phyloP scores from a whole-genome alignment of 1,140 invertebrate genomes.

The Brachionus koreanus region DNA sequence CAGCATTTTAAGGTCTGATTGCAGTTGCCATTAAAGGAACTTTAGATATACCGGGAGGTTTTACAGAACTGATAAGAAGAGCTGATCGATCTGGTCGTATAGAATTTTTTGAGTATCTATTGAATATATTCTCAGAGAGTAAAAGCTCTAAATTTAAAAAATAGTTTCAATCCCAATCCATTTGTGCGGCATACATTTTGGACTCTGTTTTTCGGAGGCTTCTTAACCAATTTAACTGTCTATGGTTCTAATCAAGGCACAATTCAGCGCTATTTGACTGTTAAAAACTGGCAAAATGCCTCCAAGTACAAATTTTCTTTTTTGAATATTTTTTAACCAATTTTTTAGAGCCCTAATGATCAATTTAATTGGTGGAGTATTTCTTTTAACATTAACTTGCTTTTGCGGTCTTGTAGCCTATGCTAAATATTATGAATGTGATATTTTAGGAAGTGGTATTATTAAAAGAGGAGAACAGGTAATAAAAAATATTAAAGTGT shows the following conservation, averaged over 20 bases:
- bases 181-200: slow-evolving; percentile 77
- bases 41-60: background rate
- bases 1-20: slow-evolving; percentile 51
- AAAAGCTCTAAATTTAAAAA: background rate
- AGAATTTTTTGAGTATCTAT: slow-evolving; percentile 42
- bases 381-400: slow-evolving; percentile 40
- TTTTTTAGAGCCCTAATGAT: slow-evolving; percentile 70
- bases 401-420: slow-evolving; percentile 45
- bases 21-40: slow-evolving; percentile 60
- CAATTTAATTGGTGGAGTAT: slow-evolving; percentile 81
- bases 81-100: background rate
- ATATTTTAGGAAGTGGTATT: slow-evolving; percentile 39
- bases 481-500: background rate
- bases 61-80: slow-evolving; percentile 51
- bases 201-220: slow-evolving; percentile 80
- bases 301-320: background rate
- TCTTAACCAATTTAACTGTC: slow-evolving; percentile 83
- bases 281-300: slow-evolving; percentile 54
- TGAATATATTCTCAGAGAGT: background rate
- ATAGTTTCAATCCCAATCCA: slow-evolving; percentile 65
- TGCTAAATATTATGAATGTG: slow-evolving; percentile 46
- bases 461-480: slow-evolving; percentile 55
- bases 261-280: slow-evolving; percentile 82
- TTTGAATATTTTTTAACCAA: slow-evolving; percentile 46
- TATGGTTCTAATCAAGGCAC: slow-evolving; percentile 89